Percentiles rank a stretch among this genome's conserved stretches.
Evolutionary conservation across 2,797 vertebrate genomes (phyloP).

Genomic region (Silurus aristotelis): DNA sequence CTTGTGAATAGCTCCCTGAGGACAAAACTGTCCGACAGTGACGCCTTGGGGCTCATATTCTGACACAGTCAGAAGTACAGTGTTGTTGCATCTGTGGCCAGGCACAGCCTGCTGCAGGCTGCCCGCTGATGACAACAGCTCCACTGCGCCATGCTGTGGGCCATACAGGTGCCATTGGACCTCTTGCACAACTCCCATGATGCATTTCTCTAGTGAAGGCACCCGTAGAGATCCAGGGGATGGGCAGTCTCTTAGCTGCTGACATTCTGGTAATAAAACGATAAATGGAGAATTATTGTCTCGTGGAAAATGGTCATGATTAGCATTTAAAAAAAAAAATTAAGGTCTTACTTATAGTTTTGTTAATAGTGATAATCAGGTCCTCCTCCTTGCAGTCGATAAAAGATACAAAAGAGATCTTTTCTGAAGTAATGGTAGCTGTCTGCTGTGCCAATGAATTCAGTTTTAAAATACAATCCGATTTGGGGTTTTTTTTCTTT

Average conservation of each 20-base stretch:
- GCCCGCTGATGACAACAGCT: constrained; percentile 66
- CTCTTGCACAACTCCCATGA: constrained; percentile 72
- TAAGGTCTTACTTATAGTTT: constrained; percentile 64
- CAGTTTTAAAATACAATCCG: constrained; percentile 68
- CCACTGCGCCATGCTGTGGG: constrained; percentile 67
- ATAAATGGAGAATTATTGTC: background rate
- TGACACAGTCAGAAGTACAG: constrained; percentile 65
- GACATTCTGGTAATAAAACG: constrained; percentile 62
- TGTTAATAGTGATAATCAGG: constrained; percentile 59
- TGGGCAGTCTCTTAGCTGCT: constrained; percentile 63
- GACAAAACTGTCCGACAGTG: constrained; percentile 80
- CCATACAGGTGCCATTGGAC: constrained; percentile 80
- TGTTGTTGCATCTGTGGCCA: constrained; percentile 73
- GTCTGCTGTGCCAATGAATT: constrained; percentile 52
- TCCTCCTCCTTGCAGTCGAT: constrained; percentile 66
- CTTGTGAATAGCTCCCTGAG: constrained; percentile 79
- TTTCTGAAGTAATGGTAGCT: constrained; percentile 57
- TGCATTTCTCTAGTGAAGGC: constrained; percentile 66
- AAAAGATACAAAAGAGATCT: constrained; percentile 60
- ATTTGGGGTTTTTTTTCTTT: constrained; percentile 52
- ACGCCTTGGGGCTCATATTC: constrained; percentile 60
- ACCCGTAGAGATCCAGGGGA: constrained; percentile 67
- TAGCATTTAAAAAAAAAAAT: background rate
- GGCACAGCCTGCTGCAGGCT: constrained; percentile 75
- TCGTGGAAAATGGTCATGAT: background rate